Base-by-base conservation (phyloP, 2,113 vertebrate genomes). In the Takifugu bimaculatus region DNA sequence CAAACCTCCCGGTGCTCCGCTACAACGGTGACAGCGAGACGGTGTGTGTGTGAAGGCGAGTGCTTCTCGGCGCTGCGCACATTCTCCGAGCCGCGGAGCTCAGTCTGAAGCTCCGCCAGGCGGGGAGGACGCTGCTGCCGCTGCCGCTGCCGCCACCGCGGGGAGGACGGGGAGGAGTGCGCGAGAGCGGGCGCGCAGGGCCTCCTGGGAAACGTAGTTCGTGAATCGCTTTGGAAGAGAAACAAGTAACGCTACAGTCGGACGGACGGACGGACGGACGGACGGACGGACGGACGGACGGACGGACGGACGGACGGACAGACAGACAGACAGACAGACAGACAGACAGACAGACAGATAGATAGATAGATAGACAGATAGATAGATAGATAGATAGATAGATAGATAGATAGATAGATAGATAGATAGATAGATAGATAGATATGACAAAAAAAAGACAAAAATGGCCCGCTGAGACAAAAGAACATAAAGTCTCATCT, bases 181-280 rank as follows among this genome's bases (percentile, higher is more conserved):
- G 26, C 0, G 49, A 47, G 68, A 70, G 78, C 69, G 29, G 61
- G 45, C 6, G 65, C 77, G 78, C 78, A 5, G 1, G 2, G 86
- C 47, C 11, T 75, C 54, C 10, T 43, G 89, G 89, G 89, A 81
- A 57, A 73, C 77, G 86, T 26, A 87, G 85, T 63, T 47, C 9
- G 26, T 39, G 7, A 4, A 7, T 29, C 28, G 28, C 28, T 3
- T 29, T 3, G 28, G 2, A 20, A 20, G 20, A 20, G 20, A 20
- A 20, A 20, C 20, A 20, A 20, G n/a, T n/a, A n/a, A n/a, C n/a
- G n/a, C n/a, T n/a, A n/a, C n/a, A n/a, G n/a, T n/a, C n/a, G n/a
- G n/a, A n/a, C n/a, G n/a, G n/a, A n/a, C n/a, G n/a, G n/a, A n/a
- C n/a, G n/a, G n/a, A n/a, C n/a, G n/a, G 10, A 44, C 13, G 3